Evolutionary conservation across 2,888 invertebrate genomes (phyloP).

Genomic region (Drepanosiphum platanoidis): DNA sequence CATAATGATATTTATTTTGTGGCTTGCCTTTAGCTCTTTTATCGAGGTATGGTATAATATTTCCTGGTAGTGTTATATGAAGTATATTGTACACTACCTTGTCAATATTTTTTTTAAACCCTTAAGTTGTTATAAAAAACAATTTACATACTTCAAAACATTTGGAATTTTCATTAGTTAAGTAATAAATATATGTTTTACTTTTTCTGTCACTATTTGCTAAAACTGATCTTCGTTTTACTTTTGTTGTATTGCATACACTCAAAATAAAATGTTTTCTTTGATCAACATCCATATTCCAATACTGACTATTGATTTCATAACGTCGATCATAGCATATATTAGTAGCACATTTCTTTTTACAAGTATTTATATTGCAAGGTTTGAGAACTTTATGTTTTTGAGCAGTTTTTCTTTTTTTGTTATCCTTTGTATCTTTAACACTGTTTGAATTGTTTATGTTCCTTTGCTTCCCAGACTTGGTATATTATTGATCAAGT

Average conservation of each 20-base stretch:
- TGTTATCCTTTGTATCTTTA: background rate
- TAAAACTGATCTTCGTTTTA: constrained; percentile 4
- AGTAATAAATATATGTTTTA: constrained; percentile 27
- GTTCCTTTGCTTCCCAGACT: constrained; percentile 23
- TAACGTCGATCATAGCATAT: background rate
- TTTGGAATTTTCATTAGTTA: no score
- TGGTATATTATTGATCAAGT: constrained; percentile 12
- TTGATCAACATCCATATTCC: constrained; percentile 18
- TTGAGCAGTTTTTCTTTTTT: constrained; percentile 26
- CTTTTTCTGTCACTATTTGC: constrained; percentile 21
- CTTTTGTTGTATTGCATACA: background rate
- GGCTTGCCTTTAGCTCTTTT: background rate
- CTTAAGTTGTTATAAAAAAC: background rate
- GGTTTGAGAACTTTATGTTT: constrained; percentile 4
- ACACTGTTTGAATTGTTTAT: constrained; percentile 19
- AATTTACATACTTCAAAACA: background rate
- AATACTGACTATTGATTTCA: constrained; percentile 1
- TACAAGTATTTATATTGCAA: constrained; percentile 33
- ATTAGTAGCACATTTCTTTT: constrained; percentile 18
- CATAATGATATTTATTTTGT: background rate
- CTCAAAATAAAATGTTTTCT: constrained; percentile 34
- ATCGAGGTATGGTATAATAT: background rate
- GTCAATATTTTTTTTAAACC: background rate
- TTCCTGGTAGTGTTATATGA: background rate
- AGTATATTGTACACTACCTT: background rate